Base-by-base conservation (phyloP, 2,888 invertebrate species). In the Cepaea hortensis region DNA sequence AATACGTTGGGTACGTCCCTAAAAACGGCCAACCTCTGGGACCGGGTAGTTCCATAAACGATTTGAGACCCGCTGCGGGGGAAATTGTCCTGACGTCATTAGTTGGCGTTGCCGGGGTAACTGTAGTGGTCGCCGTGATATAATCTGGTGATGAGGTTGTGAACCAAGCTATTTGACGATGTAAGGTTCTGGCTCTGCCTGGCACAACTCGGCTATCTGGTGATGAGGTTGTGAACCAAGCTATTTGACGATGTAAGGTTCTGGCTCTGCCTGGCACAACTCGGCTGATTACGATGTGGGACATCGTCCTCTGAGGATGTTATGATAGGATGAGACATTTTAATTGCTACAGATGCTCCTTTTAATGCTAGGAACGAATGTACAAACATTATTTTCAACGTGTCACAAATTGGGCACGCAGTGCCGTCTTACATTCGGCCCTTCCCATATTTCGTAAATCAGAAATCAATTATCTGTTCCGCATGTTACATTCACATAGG, bases 1-100 rank as follows among this genome's bases (percentile, higher is more conserved):
- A 91, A 86, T 93, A 93, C 84, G 92, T 92, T 48, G 91, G 90
- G 48, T 92, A 93, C n/a, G 93, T 93, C 11, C 94, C 94, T 7
- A 94, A 84, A 46, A 94, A 84, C 6, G 94, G 94, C 88, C 91
- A 91, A 11, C 92, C 93, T 18, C 88, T 85, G 4, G 93, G 94
- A n/a, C 94, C 93, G 0, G 92, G 92, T 83, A 94, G 88, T 75
- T 93, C 93, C 61, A 89, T 84, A 46, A 94, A 89, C 13, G 82
- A 46, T 68, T 86, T 86, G 0, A 82, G 73, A 50, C 70, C n/a
- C 48, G 77, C 1, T 4, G 6, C 46, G 6, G 77, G 1, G 9
- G 77, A 35, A 0, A 68, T 18, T 0, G 70, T 9, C 9, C 15
- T 35, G 20, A 20, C 23, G 18, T 62, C 46, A 1, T 18, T 6